Evolutionary conservation across 2,888 invertebrate species (phyloP).

Genomic region (Cistogaster globosa): DNA sequence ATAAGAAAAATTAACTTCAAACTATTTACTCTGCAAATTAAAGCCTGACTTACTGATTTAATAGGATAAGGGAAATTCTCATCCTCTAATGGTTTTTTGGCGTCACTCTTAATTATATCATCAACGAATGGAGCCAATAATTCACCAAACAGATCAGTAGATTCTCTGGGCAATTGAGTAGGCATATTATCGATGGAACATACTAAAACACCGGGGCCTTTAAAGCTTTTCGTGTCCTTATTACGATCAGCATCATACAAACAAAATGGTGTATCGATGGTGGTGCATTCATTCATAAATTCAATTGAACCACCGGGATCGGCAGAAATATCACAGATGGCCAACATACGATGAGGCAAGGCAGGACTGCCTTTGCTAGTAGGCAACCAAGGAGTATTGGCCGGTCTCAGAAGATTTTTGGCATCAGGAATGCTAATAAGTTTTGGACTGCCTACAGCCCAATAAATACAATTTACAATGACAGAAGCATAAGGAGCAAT

Average conservation of each 20-base stretch:
- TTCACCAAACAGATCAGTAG: conserved; percentile 99
- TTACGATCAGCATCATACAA: conserved; percentile 99
- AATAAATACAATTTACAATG: conserved; percentile 99
- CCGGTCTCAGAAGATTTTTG: conserved; percentile 94
- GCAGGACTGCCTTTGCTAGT: conserved; percentile 94
- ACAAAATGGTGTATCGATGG: conserved; percentile 99
- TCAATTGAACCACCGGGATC: conserved; percentile 99
- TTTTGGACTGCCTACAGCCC: conserved; percentile 98
- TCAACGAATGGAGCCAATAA: conserved; percentile 93
- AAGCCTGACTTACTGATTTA: conserved; percentile 77
- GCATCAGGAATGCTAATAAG: conserved; percentile 98
- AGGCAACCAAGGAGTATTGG: conserved; percentile 96
- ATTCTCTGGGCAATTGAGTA: conserved; percentile 97
- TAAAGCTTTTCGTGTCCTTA: conserved; percentile 97
- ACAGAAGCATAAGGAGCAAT: conserved; percentile 99
- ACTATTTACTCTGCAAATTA: no score
- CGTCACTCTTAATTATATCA: conserved; percentile 94
- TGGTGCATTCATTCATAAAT: conserved; percentile 99
- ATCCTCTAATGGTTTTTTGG: conserved; percentile 89
- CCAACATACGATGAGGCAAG: conserved; percentile 94
- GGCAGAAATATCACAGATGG: conserved; percentile 99
- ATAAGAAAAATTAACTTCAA: neutral
- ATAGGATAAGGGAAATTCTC: conserved; percentile 86
- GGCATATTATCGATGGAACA: conserved; percentile 99
- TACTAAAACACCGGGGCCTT: conserved; percentile 98